A percentile compares a stretch with the other conserved stretches of the same genome.
Conservation (phyloP, 2,888 invertebrate genomes). For the Leistus spinibarbis region DNA sequence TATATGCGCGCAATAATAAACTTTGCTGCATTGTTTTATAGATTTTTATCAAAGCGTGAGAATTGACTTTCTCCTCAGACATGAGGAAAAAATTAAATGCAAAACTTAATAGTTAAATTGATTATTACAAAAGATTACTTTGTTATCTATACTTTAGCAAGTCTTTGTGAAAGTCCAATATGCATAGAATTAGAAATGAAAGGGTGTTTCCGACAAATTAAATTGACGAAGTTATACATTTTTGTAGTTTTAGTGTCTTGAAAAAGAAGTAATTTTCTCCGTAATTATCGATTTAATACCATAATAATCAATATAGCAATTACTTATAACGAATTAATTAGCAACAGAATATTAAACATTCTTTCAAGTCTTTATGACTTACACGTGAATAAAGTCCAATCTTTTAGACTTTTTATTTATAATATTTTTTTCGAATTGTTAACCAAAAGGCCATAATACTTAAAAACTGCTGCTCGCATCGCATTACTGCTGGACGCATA, state of each 20-base stretch:
- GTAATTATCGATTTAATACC: conserved; percentile 23
- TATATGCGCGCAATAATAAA: neutral
- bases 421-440: too few species aligned
- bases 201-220: neutral
- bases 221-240: too few species aligned
- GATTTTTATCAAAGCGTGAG: conserved; percentile 6
- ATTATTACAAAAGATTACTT: neutral
- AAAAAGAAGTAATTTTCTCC: too few species aligned
- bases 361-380: neutral
- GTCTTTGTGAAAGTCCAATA: neutral
- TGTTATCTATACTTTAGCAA: neutral
- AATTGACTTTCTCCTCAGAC: conserved; percentile 1
- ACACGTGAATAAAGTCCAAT: neutral
- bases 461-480: too few species aligned
- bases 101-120: neutral
- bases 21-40: neutral
- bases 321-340: conserved; percentile 28
- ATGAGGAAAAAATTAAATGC: neutral
- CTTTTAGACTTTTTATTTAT: neutral
- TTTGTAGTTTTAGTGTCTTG: too few species aligned
- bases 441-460: too few species aligned
- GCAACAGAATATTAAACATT: neutral
- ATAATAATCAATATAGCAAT: conserved; percentile 3
- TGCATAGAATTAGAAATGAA: neutral
- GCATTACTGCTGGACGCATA: too few species aligned